phyloP scores from a whole-genome alignment of 2,888 invertebrate species.

The Julus scanicus region DNA sequence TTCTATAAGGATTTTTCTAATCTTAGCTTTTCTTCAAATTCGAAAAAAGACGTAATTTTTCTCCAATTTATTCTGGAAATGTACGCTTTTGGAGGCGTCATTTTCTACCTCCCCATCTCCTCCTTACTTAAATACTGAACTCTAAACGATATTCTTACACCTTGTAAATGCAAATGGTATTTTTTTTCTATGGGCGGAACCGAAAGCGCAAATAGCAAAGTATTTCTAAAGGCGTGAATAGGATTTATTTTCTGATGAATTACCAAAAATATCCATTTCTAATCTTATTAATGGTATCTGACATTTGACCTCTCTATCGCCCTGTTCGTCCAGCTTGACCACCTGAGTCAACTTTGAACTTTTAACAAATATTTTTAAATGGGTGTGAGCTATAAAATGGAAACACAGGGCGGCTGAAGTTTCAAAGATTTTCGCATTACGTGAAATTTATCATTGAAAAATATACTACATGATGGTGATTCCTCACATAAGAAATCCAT shows the following conservation, averaged over 20 bases:
- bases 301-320: conserved; percentile 42
- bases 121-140: background rate
- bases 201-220: background rate
- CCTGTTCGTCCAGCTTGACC: conserved; percentile 14
- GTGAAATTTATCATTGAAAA: no score
- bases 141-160: background rate
- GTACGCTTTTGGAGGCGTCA: background rate
- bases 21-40: background rate
- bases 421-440: no score
- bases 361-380: background rate
- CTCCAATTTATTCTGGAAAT: background rate
- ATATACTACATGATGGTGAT: no score
- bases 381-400: no score
- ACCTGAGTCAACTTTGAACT: conserved; percentile 9
- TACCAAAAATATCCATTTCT: background rate
- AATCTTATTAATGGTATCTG: conserved; percentile 21
- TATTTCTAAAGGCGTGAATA: background rate
- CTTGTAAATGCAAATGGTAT: background rate
- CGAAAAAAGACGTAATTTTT: background rate
- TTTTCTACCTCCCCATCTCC: background rate
- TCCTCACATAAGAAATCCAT: no score
- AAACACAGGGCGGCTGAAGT: no score
- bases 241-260: background rate
- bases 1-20: background rate
- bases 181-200: conserved; percentile 11